These are phyloP conservation scores for Florisuga fusca DNA, from an alignment of 2,797 vertebrate genomes.

Conservation along the genomic window DNA sequence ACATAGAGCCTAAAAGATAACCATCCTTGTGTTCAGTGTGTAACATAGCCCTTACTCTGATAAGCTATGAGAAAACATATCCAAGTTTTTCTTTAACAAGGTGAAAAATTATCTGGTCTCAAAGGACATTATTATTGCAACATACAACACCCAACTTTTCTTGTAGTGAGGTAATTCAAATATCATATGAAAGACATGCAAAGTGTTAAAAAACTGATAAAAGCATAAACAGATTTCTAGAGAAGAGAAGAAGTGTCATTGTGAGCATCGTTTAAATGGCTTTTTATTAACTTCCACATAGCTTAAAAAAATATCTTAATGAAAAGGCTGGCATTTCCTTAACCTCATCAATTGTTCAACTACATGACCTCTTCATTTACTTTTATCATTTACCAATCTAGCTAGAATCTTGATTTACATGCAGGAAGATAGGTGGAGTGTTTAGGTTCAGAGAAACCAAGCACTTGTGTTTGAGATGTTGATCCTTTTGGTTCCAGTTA, in stretches of 20 bases:
- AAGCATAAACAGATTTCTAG: background rate
- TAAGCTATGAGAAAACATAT: background rate
- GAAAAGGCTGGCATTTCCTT: background rate
- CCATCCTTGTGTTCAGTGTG: background rate
- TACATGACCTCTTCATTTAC: background rate
- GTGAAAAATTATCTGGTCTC: background rate
- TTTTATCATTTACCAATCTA: background rate
- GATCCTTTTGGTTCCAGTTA: slow-evolving; percentile 25
- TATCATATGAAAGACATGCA: background rate
- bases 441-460: slow-evolving; percentile 1
- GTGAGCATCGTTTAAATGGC: background rate
- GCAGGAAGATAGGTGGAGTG: background rate
- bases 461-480: background rate
- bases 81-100: background rate
- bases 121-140: background rate
- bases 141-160: background rate
- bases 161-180: background rate
- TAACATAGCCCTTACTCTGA: background rate
- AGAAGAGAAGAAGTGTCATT: background rate
- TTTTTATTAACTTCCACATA: background rate
- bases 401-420: background rate
- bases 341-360: background rate
- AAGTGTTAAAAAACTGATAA: background rate
- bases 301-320: background rate
- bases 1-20: background rate